Evolutionary conservation across 2,888 invertebrate species (phyloP), one percentile per base, ranked within the genome.

Genomic region (Eilema depressum): DNA sequence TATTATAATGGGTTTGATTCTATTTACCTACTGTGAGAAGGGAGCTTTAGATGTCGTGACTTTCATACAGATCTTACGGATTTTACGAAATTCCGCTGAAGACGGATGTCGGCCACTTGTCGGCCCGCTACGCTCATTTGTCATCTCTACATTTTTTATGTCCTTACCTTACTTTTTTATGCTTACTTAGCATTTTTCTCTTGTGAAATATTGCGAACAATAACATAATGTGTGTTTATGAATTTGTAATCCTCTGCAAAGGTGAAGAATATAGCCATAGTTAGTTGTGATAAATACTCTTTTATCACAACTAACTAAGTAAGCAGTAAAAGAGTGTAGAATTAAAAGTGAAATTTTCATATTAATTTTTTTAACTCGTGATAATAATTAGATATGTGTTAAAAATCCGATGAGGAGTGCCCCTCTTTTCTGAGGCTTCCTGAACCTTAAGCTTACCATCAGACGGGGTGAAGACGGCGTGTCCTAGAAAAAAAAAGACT

Each of bases 91-190:
- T 90, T 86, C 82, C 77, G 68, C 73, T 79, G 79, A 82, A 88
- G 89, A 91, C 86, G 84, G 81, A 91, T 91, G 89, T 85, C 80
- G 80, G 82, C 87, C 83, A 89, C 91, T 91, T 88, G 87, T 88
- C 91, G 87, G 86, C 66, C 77, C 77, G 78, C 85, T 83, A 62
- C 78, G 72, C 72, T 74, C 80, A 86, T 91, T 89, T 89, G 87
- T 91, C 91, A 90, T 89, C 82, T 77, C 80, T 91, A 90, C 90
- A 89, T 91, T 85, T 90, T 91, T 90, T 88, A 91, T 90, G 64
- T 75, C 74, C 75, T 76, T 76, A 80, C 81, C 82, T 86, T 85
- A 84, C 76, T 62, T 76, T 82, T 77, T 80, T 75, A 67, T 83
- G 71, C 74, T 80, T 83, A 72, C 71, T 33, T 41, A 47, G 62